Base-by-base conservation (phyloP, 64 coral and sea anemone species). In the Porites australiensis region DNA sequence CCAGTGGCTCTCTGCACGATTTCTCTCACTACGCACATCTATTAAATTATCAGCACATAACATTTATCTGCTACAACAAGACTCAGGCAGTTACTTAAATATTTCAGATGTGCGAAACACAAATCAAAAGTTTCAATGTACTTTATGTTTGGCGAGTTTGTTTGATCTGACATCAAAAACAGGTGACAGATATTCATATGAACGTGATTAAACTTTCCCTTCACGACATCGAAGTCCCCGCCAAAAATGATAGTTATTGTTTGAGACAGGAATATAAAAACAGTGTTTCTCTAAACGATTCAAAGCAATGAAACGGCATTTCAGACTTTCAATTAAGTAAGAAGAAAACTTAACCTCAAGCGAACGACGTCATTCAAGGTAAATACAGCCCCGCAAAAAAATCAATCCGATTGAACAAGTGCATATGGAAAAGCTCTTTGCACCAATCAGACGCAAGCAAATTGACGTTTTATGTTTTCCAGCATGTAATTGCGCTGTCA, bases 71-170 rank as follows among this genome's bases (percentile, higher is more conserved):
- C 13, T 64, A 64, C 54, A 57, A 57, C 7, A 57, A 9, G 62
- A 16, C 14, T 64, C 62, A 5, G 18, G 62, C 50, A 78, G 50
- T 78, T 55, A 53, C 51, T 55, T 23, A 78, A 78, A 57, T 22
- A 78, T 78, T 78, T 78, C 75, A 78, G 57, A 46, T 51, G 75
- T 27, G 75, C 19, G 75, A 78, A 57, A 78, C 50, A 8, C 75
- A 78, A 78, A 78, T 78, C 75, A 23, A 10, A 78, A 78, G 75
- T 23, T 78, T 50, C 75, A 53, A 78, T 78, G 75, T 78, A 76
- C 51, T 54, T 19, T 78, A 22, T 57, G 22, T 53, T 78, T 78
- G 75, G 8, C 50, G 51, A 78, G 50, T 78, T 23, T 78, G 51
- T 78, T 78, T 78, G 75, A 78, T 22, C 19, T 55, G 75, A 19